phyloP scores from a whole-genome alignment of 2,888 invertebrate species.

The Mimas tiliae region DNA sequence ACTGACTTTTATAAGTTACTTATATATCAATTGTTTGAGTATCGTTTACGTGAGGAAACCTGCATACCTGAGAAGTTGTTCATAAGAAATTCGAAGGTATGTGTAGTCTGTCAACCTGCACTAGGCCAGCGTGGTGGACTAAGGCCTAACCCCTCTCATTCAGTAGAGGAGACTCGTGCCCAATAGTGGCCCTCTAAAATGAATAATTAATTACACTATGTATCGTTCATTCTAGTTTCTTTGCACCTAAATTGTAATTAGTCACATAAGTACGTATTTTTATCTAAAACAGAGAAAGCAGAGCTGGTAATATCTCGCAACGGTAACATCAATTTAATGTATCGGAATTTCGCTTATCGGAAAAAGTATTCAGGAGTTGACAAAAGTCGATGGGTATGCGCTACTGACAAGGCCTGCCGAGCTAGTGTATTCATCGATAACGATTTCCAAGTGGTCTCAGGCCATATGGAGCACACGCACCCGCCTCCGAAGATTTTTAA shows the following conservation, averaged over 20 bases:
- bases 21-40: too few relatives aligned
- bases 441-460: slow-evolving; percentile 45
- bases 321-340: slow-evolving; percentile 59
- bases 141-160: too few relatives aligned
- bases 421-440: slow-evolving; percentile 53
- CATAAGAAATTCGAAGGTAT: too few relatives aligned
- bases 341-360: slow-evolving; percentile 52
- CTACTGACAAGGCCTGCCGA: slow-evolving; percentile 54
- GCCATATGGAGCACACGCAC: slow-evolving; percentile 49
- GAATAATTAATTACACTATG: too few relatives aligned
- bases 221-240: background rate
- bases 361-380: slow-evolving; percentile 47
- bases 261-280: slow-evolving; percentile 27
- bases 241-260: background rate
- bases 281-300: slow-evolving; percentile 42
- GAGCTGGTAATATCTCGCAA: slow-evolving; percentile 51
- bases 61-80: too few relatives aligned
- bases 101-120: too few relatives aligned
- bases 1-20: too few relatives aligned
- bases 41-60: too few relatives aligned
- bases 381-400: slow-evolving; percentile 55
- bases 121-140: too few relatives aligned
- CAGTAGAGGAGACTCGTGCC: too few relatives aligned
- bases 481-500: slow-evolving; percentile 50
- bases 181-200: too few relatives aligned